These are phyloP conservation scores for Zaprionus lachaisei DNA, from an alignment of 1,140 invertebrate genomes.

Conservation along the genomic window DNA sequence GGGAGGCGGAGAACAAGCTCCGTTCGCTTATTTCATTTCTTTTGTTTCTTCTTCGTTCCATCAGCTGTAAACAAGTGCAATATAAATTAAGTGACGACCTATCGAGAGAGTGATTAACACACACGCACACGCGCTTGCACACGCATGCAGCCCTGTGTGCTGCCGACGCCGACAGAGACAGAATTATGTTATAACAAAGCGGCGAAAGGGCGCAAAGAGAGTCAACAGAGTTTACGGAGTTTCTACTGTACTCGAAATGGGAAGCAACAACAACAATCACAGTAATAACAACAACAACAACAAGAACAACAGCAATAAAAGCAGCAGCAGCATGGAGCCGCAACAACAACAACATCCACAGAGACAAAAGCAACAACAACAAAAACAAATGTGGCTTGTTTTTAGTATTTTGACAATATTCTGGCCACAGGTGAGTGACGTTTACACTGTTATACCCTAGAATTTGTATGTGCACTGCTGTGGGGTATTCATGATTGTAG, in stretches of 20 bases:
- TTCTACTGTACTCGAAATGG: conserved; percentile 24
- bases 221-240: conserved; percentile 10
- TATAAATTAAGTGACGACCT: conserved; percentile 64
- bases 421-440: conserved; percentile 64
- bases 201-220: conserved; percentile 7
- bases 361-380: conserved; percentile 28
- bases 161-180: conserved; percentile 11
- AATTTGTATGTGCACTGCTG: neutral
- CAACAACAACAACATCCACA: conserved; percentile 29
- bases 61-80: conserved; percentile 69
- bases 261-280: conserved; percentile 35
- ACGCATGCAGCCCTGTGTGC: conserved; percentile 11
- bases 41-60: conserved; percentile 26
- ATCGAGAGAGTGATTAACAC: conserved; percentile 32
- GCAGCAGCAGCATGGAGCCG: conserved; percentile 52
- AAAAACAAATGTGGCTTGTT: conserved; percentile 49
- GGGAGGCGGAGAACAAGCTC: conserved; percentile 2
- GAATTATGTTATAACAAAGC: conserved; percentile 34
- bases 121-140: conserved; percentile 29
- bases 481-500: neutral
- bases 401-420: conserved; percentile 67
- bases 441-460: conserved; percentile 15
- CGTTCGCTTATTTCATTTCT: conserved; percentile 15
- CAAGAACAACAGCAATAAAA: conserved; percentile 26
- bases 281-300: conserved; percentile 30